Evolutionary conservation across 2,113 vertebrate species (phyloP).

Genomic region (Serinus canaria): DNA sequence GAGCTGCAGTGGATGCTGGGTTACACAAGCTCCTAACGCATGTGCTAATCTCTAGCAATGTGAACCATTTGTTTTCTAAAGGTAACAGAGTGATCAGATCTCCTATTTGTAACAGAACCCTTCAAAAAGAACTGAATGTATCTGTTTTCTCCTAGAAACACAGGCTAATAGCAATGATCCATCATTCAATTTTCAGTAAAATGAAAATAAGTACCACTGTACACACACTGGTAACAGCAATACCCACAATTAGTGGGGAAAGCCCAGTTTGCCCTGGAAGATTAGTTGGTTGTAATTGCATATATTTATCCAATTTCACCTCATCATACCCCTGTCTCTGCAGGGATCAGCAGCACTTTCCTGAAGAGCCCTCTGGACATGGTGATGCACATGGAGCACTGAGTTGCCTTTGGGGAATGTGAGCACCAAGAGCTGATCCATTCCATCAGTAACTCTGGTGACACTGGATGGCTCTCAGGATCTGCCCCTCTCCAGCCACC

Average conservation of each 20-base stretch:
- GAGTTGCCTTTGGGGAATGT: neutral
- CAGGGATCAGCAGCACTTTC: neutral
- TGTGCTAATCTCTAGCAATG: neutral
- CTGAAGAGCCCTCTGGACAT: neutral
- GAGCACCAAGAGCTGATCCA: neutral
- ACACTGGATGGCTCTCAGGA: neutral
- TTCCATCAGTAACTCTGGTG: neutral
- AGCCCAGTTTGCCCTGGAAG: neutral
- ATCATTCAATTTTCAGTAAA: neutral
- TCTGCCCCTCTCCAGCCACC: neutral
- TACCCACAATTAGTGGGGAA: neutral
- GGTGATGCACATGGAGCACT: fast-evolving
- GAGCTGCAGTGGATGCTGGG: neutral
- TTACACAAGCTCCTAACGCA: neutral
- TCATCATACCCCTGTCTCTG: neutral
- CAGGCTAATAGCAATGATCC: neutral
- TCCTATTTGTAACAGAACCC: neutral
- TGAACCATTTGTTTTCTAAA: neutral
- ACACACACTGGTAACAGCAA: neutral
- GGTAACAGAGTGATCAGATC: neutral
- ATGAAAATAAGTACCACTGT: neutral
- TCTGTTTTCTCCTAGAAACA: neutral
- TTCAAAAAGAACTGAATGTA: neutral
- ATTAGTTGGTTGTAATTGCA: neutral
- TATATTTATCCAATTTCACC: neutral